Conservation (phyloP, 2,113 vertebrate genomes). For the Neolamprologus kungweensis region DNA sequence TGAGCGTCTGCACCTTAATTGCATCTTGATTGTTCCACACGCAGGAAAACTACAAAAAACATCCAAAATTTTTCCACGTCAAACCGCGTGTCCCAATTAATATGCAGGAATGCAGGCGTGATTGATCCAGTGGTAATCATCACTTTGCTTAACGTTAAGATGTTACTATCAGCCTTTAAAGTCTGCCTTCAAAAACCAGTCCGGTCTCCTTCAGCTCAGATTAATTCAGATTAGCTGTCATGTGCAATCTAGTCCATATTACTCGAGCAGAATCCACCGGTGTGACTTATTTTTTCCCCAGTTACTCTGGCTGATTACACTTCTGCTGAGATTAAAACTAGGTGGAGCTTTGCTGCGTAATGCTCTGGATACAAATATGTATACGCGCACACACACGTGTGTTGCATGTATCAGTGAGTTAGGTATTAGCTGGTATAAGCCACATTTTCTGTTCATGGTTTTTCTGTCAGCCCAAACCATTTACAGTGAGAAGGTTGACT, state of each 20-base stretch:
- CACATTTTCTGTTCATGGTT: conserved; percentile 4
- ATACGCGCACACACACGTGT: neutral
- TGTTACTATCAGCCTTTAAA: neutral
- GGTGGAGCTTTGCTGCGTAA: neutral
- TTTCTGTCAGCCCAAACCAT: conserved; percentile 39
- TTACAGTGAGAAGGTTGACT: conserved; percentile 34
- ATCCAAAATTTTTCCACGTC: neutral
- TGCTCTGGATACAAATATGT: neutral
- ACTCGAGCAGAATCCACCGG: neutral
- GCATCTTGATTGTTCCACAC: neutral
- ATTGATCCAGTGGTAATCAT: neutral
- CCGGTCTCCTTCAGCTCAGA: neutral
- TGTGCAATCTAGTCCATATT: neutral
- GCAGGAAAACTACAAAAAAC: neutral
- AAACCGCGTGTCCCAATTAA: neutral
- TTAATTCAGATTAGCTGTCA: neutral
- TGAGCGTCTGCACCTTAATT: neutral
- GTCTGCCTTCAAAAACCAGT: neutral
- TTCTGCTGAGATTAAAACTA: neutral
- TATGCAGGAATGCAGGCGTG: neutral
- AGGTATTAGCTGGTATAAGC: neutral
- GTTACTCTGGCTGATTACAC: neutral
- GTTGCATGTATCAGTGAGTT: neutral
- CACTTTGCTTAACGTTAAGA: neutral
- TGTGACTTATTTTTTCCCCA: neutral